phyloP scores from a whole-genome alignment of 2,888 invertebrate species.

The Morinoia aosen region DNA sequence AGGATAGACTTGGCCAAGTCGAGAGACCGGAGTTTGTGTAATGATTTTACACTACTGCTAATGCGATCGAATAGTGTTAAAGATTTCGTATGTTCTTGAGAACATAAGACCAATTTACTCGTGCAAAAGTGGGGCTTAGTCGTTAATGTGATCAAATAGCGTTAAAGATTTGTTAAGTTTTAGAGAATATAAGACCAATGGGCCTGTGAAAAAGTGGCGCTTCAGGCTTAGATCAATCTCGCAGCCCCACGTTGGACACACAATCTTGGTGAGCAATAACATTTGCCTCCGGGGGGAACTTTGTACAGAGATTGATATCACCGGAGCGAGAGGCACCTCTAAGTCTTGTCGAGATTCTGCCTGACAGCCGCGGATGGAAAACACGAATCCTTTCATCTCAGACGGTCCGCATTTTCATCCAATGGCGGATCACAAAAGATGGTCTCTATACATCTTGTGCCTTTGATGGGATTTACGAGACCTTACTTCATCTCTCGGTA shows the following conservation, averaged over 20 bases:
- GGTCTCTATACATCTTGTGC: not conserved
- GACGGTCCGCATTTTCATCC: not conserved
- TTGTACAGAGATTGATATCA: slow-evolving; percentile 10
- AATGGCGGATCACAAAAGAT: not conserved
- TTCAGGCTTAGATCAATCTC: not conserved
- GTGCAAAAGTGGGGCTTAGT: too few species aligned
- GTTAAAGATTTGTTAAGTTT: not conserved
- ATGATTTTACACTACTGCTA: not conserved
- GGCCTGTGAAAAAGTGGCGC: not conserved
- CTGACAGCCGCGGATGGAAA: not conserved
- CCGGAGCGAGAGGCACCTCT: not conserved
- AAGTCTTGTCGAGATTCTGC: slow-evolving; percentile 4
- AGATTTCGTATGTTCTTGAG: not conserved
- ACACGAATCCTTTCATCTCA: not conserved
- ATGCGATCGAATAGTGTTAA: not conserved
- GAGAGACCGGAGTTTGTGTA: not conserved
- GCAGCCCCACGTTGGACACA: not conserved
- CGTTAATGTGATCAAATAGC: not conserved
- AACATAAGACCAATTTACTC: not conserved
- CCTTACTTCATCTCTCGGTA: not conserved
- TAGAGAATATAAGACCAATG: not conserved
- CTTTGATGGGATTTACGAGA: not conserved
- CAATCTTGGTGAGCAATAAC: not conserved
- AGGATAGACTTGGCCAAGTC: not conserved
- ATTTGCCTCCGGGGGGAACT: not conserved